Evolutionary conservation across 2,888 invertebrate genomes (phyloP).

Genomic region (Tipula confusa): DNA sequence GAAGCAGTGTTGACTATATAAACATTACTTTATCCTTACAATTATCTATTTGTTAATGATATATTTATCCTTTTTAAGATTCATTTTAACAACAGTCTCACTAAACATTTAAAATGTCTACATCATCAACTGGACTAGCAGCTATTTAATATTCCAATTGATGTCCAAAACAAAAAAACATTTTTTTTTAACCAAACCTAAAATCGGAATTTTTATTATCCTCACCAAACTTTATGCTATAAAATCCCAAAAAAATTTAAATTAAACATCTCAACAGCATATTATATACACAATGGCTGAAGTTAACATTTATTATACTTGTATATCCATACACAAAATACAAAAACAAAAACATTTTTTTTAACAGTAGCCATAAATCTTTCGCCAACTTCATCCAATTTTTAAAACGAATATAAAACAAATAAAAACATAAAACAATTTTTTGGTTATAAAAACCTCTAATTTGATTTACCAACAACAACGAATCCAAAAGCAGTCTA

Average conservation of each 20-base stretch:
- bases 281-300: background rate
- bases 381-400: constrained; percentile 13
- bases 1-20: no score
- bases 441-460: background rate
- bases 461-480: background rate
- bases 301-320: background rate
- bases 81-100: no score
- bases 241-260: background rate
- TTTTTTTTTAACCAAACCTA: background rate
- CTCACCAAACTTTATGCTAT: background rate
- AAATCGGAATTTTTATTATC: background rate
- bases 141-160: background rate
- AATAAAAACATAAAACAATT: background rate
- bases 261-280: background rate
- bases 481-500: background rate
- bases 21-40: no score
- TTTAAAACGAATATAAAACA: background rate
- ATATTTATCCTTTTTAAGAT: no score
- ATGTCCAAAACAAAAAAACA: background rate
- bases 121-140: background rate
- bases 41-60: no score
- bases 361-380: background rate
- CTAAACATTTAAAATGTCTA: background rate
- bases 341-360: no score
- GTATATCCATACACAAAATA: background rate